phyloP scores from a whole-genome alignment of 2,888 invertebrate species.

The Tillus elongatus region DNA sequence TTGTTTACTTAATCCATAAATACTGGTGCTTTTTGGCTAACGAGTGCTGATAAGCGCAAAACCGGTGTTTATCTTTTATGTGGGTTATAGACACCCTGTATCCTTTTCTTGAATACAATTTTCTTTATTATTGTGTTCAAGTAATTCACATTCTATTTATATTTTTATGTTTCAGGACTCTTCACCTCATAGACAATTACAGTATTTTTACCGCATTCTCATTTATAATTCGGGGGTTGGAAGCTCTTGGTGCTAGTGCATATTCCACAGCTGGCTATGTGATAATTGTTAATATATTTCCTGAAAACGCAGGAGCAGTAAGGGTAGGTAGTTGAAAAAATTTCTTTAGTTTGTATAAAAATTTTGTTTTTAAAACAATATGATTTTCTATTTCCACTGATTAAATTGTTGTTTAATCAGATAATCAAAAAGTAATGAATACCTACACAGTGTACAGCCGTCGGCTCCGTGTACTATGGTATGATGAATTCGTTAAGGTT shows the following conservation, averaged over 20 bases:
- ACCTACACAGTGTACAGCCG: no score
- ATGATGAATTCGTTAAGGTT: no score
- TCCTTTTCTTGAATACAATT: slow-evolving; percentile 1
- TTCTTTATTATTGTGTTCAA: slow-evolving; percentile 1
- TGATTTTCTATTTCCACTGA: no score
- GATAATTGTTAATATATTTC: slow-evolving; percentile 65
- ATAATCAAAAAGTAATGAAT: slow-evolving; percentile 1
- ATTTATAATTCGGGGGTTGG: slow-evolving; percentile 61
- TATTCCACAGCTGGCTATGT: slow-evolving; percentile 70
- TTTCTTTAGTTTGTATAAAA: slow-evolving; percentile 6
- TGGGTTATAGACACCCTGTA: no score
- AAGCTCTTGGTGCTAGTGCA: slow-evolving; percentile 66
- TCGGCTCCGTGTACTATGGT: no score
- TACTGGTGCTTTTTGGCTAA: no score
- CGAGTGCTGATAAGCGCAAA: no score
- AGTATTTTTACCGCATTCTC: slow-evolving; percentile 55
- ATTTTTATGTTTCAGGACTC: slow-evolving; percentile 45
- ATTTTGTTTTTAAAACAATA: slow-evolving; percentile 11
- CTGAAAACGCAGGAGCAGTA: slow-evolving; percentile 63
- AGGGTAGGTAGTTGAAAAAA: slow-evolving; percentile 43
- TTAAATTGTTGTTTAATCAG: slow-evolving; percentile 7
- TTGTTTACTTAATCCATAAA: no score
- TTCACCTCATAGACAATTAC: slow-evolving; percentile 54
- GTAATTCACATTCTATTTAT: no score
- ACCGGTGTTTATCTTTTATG: no score